Evolutionary conservation across 1,140 invertebrate genomes (phyloP), one percentile per base, ranked within the genome.

Genomic region (Drosophila quadrilineata): DNA sequence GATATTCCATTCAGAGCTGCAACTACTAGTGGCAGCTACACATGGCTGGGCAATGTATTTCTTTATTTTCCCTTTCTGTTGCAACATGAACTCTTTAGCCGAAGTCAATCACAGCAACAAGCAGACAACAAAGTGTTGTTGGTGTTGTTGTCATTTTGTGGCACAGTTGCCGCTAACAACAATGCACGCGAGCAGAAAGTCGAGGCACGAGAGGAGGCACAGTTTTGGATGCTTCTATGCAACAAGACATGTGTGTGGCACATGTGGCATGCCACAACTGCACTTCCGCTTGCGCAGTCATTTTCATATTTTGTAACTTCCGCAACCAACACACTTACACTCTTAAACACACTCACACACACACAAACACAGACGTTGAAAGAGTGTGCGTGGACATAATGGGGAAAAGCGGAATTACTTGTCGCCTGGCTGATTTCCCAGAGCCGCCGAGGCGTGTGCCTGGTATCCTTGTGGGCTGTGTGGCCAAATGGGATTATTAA

Each of bases 251-350:
- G 45, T 38, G 45, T 69, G 56, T 36, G 74, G 73, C 79, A 68
- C 68, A 84, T 87, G 84, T 71, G 84, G 82, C 84, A 71, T 43
- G 72, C 82, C 82, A 75, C 76, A 87, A 76, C 82, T 87, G 82
- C 82, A 87, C 84, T 87, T 87, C 82, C 82, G 82, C 82, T 82
- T 74, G 69, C 73, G 77, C 77, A 84, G 77, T 85, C 77, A 84
- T 85, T 84, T 84, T 84, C 77, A 85, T 84, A 84, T 85, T 84
- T 82, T 71, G 79, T 67, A 84, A 77, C 77, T 84, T 84, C 79
- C 77, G 77, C 36, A 59, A 22, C 35, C 45, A n/a, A n/a, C n/a
- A n/a, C n/a, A n/a, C n/a, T n/a, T n/a, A n/a, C n/a, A n/a, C n/a
- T n/a, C n/a, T n/a, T n/a, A n/a, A n/a, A n/a, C n/a, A n/a, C n/a